Conservation (phyloP, 2,888 invertebrate genomes). For the Desoria tigrina region DNA sequence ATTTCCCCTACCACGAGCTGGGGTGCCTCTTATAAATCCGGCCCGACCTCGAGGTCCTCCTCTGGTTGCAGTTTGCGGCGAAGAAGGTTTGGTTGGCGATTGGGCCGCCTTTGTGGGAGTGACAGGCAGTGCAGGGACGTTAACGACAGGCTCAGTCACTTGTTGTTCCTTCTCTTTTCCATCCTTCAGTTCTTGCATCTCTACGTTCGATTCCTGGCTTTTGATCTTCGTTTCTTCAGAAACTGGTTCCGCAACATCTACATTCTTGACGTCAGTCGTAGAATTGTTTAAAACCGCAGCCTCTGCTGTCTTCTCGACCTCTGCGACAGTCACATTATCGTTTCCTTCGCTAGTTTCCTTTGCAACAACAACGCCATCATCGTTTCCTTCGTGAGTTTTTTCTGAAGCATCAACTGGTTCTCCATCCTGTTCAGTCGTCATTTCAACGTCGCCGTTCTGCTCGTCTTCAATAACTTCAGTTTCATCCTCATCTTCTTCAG, state of each 20-base stretch:
- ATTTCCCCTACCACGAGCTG: not conserved
- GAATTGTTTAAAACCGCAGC: too few species aligned
- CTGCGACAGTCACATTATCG: too few species aligned
- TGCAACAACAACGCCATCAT: too few species aligned
- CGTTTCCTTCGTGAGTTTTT: too few species aligned
- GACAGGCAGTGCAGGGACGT: not conserved
- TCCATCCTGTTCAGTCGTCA: not conserved
- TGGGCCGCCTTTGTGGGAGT: not conserved
- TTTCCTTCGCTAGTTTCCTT: too few species aligned
- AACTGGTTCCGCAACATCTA: too few species aligned
- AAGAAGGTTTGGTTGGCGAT: too few species aligned
- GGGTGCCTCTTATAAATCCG: not conserved
- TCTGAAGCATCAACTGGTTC: not conserved
- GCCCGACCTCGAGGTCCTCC: conserved; percentile 1
- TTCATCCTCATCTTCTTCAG: conserved; percentile 10
- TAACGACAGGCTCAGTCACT: not conserved
- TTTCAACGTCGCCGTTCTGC: conserved; percentile 6
- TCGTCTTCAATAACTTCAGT: not conserved
- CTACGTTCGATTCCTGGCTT: too few species aligned
- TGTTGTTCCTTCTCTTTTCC: not conserved
- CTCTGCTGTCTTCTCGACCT: too few species aligned
- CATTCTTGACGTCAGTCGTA: too few species aligned
- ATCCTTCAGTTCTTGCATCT: too few species aligned
- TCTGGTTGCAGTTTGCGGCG: not conserved
- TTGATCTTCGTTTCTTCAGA: too few species aligned